Percentiles rank a stretch among this genome's conserved stretches.
Conservation (phyloP, 1,140 invertebrate species). For the Stegodyphus dumicola region DNA sequence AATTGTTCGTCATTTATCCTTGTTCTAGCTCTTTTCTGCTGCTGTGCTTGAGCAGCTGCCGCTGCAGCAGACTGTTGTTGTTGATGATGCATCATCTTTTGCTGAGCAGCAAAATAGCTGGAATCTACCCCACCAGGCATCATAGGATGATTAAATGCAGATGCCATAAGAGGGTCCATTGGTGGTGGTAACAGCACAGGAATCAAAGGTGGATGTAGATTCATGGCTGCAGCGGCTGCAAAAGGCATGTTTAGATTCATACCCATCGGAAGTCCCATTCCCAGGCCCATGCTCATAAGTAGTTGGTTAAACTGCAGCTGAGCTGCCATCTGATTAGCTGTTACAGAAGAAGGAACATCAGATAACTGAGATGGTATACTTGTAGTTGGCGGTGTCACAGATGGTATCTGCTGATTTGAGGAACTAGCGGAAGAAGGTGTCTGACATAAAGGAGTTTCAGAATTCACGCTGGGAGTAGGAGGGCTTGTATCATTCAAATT, state of each 20-base stretch:
- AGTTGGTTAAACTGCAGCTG: constrained; percentile 85
- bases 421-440: constrained; percentile 53
- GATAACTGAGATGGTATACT: constrained; percentile 30
- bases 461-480: constrained; percentile 25
- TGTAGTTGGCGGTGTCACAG: constrained; percentile 46
- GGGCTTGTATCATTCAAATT: constrained; percentile 33
- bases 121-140: constrained; percentile 64
- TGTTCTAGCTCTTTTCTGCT: constrained; percentile 95
- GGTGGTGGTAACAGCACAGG: constrained; percentile 87
- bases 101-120: constrained; percentile 62
- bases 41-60: constrained; percentile 66
- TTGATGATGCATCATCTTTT: constrained; percentile 71
- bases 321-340: constrained; percentile 76
- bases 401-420: constrained; percentile 4
- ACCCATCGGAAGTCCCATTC: constrained; percentile 75
- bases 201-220: constrained; percentile 85
- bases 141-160: constrained; percentile 64
- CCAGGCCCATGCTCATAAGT: constrained; percentile 79
- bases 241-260: constrained; percentile 76
- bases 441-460: constrained; percentile 47
- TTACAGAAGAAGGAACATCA: constrained; percentile 72
- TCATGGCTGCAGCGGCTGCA: constrained; percentile 82
- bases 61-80: constrained; percentile 66
- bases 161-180: constrained; percentile 65
- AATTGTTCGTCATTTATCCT: constrained; percentile 97